phyloP scores from a whole-genome alignment of 2,797 vertebrate genomes.

The Etheostoma nigrum region DNA sequence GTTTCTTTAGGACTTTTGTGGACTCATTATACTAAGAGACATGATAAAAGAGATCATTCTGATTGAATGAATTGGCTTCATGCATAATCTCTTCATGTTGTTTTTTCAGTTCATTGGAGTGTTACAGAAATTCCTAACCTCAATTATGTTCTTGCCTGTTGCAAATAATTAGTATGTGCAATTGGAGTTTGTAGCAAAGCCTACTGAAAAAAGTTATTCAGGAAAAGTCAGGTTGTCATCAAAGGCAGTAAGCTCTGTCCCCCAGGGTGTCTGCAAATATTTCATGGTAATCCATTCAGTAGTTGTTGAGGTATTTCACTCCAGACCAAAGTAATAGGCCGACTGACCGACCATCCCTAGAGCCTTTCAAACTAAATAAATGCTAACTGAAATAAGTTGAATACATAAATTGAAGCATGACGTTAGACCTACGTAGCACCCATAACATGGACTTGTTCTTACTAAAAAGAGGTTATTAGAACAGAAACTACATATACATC shows the following conservation, averaged over 20 bases:
- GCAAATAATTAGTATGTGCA: slow-evolving; percentile 6
- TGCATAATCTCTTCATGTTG: not conserved
- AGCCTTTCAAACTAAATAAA: not conserved
- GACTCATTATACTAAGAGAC: slow-evolving; percentile 16
- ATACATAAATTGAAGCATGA: not conserved
- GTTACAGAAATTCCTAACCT: slow-evolving; percentile 11
- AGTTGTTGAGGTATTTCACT: slow-evolving; percentile 10
- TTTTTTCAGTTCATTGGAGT: slow-evolving; percentile 11
- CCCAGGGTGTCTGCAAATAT: not conserved
- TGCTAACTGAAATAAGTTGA: not conserved
- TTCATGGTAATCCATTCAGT: slow-evolving; percentile 23
- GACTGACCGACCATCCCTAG: not conserved
- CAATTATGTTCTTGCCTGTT: not conserved
- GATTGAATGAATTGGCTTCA: slow-evolving; percentile 10
- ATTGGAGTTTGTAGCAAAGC: slow-evolving; percentile 13
- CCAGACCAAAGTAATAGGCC: not conserved
- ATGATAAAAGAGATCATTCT: slow-evolving; percentile 1
- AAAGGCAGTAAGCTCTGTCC: slow-evolving; percentile 10
- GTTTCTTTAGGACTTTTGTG: slow-evolving; percentile 22
- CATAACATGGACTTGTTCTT: not conserved
- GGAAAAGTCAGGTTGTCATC: slow-evolving; percentile 22
- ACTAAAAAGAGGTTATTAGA: not conserved
- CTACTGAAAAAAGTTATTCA: not conserved
- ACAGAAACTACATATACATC: not conserved
- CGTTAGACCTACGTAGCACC: not conserved